Percentiles rank a stretch among this genome's conserved stretches.
phyloP scores from a whole-genome alignment of 2,113 vertebrate species.

The Pomatostomus ruficeps region DNA sequence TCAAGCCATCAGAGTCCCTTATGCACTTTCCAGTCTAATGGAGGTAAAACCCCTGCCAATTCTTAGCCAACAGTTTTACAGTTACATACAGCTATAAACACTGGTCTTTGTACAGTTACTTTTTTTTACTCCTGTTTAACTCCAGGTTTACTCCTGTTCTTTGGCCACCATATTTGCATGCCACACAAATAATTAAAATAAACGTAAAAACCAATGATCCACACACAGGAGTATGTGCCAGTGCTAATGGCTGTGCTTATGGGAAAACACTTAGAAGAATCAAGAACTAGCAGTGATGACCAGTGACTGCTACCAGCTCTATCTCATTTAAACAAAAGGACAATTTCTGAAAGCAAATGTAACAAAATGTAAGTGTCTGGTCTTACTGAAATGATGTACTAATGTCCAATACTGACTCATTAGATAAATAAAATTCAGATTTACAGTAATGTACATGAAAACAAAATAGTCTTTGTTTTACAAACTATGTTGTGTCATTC shows the following conservation, averaged over 20 bases:
- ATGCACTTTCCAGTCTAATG: background rate
- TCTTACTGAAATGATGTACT: background rate
- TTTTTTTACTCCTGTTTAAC: background rate
- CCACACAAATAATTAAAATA: background rate
- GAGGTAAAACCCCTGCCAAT: background rate
- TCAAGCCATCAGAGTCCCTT: background rate
- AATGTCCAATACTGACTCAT: background rate
- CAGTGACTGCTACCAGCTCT: background rate
- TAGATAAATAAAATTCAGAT: background rate
- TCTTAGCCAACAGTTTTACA: background rate
- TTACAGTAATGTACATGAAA: background rate
- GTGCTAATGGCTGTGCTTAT: background rate
- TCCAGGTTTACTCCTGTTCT: background rate
- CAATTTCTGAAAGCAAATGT: background rate
- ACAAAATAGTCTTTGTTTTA: background rate
- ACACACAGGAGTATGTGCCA: background rate
- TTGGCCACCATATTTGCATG: background rate
- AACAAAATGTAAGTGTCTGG: background rate
- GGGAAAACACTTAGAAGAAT: background rate
- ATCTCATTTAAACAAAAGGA: background rate
- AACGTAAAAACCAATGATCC: background rate
- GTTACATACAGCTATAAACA: background rate
- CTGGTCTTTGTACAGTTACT: fast-evolving
- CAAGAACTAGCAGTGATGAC: background rate
- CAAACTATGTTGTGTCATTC: background rate